Percentiles rank a stretch among this genome's conserved stretches.
Conservation (phyloP, 2,113 vertebrate genomes). For the Tonatia bakeri region DNA sequence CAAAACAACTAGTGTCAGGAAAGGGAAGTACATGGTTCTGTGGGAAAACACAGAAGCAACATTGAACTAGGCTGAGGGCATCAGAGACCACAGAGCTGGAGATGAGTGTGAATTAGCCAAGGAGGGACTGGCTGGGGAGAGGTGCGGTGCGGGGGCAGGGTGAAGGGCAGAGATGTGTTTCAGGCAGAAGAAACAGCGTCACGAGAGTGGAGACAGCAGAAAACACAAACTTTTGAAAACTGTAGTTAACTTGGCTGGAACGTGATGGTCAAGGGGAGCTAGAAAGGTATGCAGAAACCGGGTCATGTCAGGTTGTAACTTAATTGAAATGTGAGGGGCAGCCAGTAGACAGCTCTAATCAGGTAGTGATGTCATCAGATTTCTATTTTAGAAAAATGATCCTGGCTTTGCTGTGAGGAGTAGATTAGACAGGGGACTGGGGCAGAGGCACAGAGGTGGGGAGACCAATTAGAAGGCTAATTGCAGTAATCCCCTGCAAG, state of each 20-base stretch:
- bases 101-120: neutral
- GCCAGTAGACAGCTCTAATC: neutral
- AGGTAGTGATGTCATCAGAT: neutral
- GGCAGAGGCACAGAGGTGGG: neutral
- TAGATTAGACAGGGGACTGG: neutral
- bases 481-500: neutral
- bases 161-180: neutral
- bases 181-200: neutral
- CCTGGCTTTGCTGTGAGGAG: neutral
- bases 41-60: neutral
- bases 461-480: neutral
- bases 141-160: accelerated
- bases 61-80: neutral
- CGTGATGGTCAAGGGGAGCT: neutral
- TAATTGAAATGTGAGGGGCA: neutral
- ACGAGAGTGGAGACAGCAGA: neutral
- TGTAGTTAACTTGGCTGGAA: neutral
- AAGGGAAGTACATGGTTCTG: neutral
- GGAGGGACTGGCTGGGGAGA: neutral
- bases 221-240: neutral
- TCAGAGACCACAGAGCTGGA: neutral
- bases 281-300: neutral
- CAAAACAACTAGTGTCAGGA: neutral
- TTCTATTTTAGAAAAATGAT: neutral
- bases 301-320: neutral